Percentiles rank a stretch among this genome's conserved stretches.
These are phyloP conservation scores for Leptopilina syphax DNA, from an alignment of 2,888 invertebrate species.

Conservation along the genomic window DNA sequence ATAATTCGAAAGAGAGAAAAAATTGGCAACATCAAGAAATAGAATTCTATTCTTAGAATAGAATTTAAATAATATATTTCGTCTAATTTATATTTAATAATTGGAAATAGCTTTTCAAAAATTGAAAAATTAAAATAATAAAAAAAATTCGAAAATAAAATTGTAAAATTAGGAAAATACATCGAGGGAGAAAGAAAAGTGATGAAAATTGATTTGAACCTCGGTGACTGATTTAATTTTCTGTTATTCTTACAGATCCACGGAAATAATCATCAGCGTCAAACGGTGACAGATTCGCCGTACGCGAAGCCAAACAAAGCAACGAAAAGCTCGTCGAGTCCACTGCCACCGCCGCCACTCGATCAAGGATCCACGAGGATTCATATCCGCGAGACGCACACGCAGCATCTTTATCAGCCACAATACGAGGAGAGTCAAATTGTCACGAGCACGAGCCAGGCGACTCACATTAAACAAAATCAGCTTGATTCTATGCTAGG, in stretches of 20 bases:
- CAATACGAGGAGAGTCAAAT: slow-evolving; percentile 76
- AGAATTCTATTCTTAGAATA: no score
- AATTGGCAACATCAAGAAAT: no score
- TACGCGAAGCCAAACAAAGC: slow-evolving; percentile 85
- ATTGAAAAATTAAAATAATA: no score
- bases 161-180: no score
- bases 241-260: slow-evolving; percentile 79
- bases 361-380: slow-evolving; percentile 64
- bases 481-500: slow-evolving; percentile 95
- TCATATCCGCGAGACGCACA: slow-evolving; percentile 72
- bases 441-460: slow-evolving; percentile 61
- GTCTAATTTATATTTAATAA: no score
- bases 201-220: no score
- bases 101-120: no score
- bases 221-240: not conserved
- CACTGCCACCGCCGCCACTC: slow-evolving; percentile 75
- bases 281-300: slow-evolving; percentile 83
- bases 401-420: slow-evolving; percentile 73
- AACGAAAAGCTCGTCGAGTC: slow-evolving; percentile 79
- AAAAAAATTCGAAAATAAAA: no score
- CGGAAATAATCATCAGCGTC: slow-evolving; percentile 81
- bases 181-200: no score
- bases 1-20: no score
- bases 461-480: slow-evolving; percentile 78
- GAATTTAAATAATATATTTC: no score